These are phyloP conservation scores for Microplitis manilae DNA, from an alignment of 2,888 invertebrate genomes.

Conservation along the genomic window DNA sequence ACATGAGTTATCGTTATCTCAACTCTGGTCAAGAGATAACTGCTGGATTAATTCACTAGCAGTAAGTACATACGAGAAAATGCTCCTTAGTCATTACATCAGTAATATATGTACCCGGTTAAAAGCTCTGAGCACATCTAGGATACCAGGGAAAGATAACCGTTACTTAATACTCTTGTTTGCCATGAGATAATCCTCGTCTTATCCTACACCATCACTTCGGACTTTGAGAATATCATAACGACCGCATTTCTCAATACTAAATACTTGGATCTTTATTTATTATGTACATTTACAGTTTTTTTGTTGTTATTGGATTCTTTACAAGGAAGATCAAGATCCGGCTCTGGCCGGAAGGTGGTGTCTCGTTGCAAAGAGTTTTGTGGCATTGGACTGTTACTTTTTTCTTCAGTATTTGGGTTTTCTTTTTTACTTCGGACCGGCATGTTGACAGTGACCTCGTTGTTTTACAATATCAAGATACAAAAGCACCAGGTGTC, in stretches of 20 bases:
- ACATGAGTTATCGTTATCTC: not conserved
- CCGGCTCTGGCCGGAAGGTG: not conserved
- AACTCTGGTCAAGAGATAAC: not conserved
- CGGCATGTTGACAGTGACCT: not conserved
- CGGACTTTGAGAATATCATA: constrained; percentile 11
- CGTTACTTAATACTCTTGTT: constrained; percentile 21
- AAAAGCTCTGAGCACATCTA: not conserved
- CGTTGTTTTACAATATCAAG: not conserved
- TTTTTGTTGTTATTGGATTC: too few relatives aligned
- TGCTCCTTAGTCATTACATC: not conserved
- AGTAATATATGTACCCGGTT: not conserved
- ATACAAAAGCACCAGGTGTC: not conserved
- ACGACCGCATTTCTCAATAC: constrained; percentile 16
- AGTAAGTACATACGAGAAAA: not conserved
- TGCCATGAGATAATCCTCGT: constrained; percentile 2
- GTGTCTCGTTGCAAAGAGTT: not conserved
- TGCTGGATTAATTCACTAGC: not conserved
- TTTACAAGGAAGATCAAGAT: not conserved
- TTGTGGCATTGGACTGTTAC: not conserved
- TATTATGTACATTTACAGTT: not conserved
- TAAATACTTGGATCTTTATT: not conserved
- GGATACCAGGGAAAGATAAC: not conserved
- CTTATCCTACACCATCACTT: constrained; percentile 22
- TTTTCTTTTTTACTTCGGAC: not conserved
- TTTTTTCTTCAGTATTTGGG: not conserved